Evolutionary conservation across 2,797 vertebrate genomes (phyloP).

Genomic region (Amniataba percoides): DNA sequence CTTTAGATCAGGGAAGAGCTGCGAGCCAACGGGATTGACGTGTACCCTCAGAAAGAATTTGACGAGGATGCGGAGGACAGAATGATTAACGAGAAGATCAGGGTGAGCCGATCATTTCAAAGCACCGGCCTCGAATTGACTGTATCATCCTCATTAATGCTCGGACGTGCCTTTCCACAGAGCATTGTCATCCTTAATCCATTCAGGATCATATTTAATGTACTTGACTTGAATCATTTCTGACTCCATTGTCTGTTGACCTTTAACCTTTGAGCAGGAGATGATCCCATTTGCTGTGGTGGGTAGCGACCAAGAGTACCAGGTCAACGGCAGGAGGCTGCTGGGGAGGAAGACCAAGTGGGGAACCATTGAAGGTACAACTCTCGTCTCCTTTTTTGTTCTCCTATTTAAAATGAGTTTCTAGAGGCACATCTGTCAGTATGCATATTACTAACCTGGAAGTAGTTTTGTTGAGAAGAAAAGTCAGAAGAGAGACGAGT

Average conservation of each 20-base stretch:
- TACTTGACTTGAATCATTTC: background rate
- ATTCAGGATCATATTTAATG: background rate
- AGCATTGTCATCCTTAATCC: background rate
- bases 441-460: background rate
- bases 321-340: constrained; percentile 96
- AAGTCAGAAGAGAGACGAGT: constrained; percentile 1
- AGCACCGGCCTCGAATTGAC: background rate
- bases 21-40: constrained; percentile 93
- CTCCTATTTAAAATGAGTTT: background rate
- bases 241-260: constrained; percentile 21
- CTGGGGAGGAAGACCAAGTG: constrained; percentile 98
- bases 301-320: constrained; percentile 98
- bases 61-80: constrained; percentile 95
- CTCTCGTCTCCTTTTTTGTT: background rate
- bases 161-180: background rate
- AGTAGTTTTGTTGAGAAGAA: constrained; percentile 8
- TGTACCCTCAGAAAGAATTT: constrained; percentile 97
- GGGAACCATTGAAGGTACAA: constrained; percentile 98
- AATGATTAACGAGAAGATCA: constrained; percentile 96
- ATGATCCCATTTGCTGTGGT: constrained; percentile 99
- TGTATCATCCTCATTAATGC: background rate
- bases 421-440: background rate
- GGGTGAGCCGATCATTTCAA: constrained; percentile 86
- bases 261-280: constrained; percentile 84
- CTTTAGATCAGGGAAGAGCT: constrained; percentile 94